Conservation (phyloP, 2,888 invertebrate species). For the Aphelenchoides bicaudatus region DNA sequence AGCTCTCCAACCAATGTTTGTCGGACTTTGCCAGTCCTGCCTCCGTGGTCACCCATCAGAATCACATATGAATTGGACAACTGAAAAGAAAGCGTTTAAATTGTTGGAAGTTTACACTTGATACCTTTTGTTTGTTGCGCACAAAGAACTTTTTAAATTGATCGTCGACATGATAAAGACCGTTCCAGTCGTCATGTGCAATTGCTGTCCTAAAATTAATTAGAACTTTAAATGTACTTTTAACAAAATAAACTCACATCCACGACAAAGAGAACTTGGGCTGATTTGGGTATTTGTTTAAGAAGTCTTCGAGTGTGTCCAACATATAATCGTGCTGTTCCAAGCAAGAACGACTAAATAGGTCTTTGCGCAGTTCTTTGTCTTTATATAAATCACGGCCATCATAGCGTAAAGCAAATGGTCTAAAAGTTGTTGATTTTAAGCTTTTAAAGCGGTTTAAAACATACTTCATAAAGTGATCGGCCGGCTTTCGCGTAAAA, state of each 20-base stretch:
- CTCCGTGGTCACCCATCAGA: constrained; percentile 44
- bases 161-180: constrained; percentile 20
- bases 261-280: constrained; percentile 25
- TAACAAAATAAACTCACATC: too few species aligned
- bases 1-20: constrained; percentile 34
- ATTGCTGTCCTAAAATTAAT: too few species aligned
- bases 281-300: constrained; percentile 18
- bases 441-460: background rate
- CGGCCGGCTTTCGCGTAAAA: constrained; percentile 16
- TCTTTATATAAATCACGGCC: constrained; percentile 1
- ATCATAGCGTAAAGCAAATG: constrained; percentile 28
- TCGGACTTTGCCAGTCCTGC: constrained; percentile 37
- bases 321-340: constrained; percentile 28
- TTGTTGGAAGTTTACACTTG: background rate
- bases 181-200: constrained; percentile 25
- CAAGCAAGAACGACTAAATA: constrained; percentile 9
- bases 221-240: too few species aligned
- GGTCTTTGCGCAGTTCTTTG: background rate
- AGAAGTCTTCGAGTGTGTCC: constrained; percentile 22
- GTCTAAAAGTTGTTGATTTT: constrained; percentile 15
- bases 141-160: constrained; percentile 16
- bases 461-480: constrained; percentile 22
- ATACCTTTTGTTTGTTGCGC: constrained; percentile 17
- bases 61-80: constrained; percentile 26
- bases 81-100: constrained; percentile 14